Percentiles rank a stretch among this genome's conserved stretches.
Conservation (phyloP, 2,797 vertebrate species). For the Cygnus olor region DNA sequence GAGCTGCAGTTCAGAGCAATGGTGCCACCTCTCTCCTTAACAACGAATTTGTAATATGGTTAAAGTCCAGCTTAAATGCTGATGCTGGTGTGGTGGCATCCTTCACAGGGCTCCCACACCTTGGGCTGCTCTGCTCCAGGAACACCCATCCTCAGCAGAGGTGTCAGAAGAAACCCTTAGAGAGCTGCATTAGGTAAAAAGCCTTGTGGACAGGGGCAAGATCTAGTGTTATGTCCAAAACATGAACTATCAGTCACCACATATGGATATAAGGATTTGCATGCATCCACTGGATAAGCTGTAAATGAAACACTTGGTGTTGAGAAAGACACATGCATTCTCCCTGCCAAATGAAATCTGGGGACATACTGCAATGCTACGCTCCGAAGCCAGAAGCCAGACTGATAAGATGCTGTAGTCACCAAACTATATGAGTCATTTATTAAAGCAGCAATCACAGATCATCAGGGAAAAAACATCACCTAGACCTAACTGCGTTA, state of each 20-base stretch:
- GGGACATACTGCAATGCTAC: neutral
- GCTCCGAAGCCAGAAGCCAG: neutral
- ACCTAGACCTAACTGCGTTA: neutral
- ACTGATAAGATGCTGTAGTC: neutral
- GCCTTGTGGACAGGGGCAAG: neutral
- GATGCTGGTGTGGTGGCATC: neutral
- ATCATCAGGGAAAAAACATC: neutral
- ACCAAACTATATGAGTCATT: neutral
- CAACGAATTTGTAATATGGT: neutral
- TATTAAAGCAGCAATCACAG: neutral
- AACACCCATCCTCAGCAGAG: neutral
- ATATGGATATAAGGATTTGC: neutral
- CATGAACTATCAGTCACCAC: neutral
- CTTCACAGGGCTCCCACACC: neutral
- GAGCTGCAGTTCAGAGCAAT: slow-evolving; percentile 14
- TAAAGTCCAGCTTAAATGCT: neutral
- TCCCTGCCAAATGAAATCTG: neutral
- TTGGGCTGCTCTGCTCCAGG: neutral
- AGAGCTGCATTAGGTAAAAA: neutral
- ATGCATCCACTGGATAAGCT: neutral
- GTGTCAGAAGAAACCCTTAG: neutral
- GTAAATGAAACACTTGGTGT: neutral
- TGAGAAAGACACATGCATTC: neutral
- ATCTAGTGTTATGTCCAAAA: neutral
- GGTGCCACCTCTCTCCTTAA: slow-evolving; percentile 17